phyloP scores from a whole-genome alignment of 2,888 invertebrate genomes.

The Scelioninae gen. 2 region DNA sequence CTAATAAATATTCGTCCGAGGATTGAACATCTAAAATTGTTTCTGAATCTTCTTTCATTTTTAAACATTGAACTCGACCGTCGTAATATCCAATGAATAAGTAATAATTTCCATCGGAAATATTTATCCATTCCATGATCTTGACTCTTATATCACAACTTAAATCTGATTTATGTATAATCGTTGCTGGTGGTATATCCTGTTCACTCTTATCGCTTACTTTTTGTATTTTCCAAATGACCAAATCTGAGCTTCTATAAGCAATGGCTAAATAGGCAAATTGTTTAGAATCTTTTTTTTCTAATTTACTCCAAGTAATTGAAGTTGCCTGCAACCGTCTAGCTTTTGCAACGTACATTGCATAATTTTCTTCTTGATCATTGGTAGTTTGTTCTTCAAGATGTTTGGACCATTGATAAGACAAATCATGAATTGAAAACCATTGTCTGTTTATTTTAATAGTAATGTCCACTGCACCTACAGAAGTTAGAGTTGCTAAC shows the following conservation, averaged over 20 bases:
- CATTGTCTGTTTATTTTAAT: conserved; percentile 66
- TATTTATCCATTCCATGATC: conserved; percentile 65
- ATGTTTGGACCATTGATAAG: conserved; percentile 59
- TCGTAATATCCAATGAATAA: conserved; percentile 68
- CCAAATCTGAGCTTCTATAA: conserved; percentile 68
- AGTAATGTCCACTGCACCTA: conserved; percentile 68
- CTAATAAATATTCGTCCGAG: conserved; percentile 34
- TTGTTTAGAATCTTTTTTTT: conserved; percentile 28
- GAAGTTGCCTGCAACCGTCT: conserved; percentile 66
- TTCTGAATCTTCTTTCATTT: conserved; percentile 53
- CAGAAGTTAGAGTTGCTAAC: conserved; percentile 67
- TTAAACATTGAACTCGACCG: conserved; percentile 67
- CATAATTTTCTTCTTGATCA: conserved; percentile 4
- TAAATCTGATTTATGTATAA: conserved; percentile 60
- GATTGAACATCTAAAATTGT: conserved; percentile 28
- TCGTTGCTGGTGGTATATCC: conserved; percentile 48
- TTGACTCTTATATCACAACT: conserved; percentile 62
- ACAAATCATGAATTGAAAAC: conserved; percentile 67
- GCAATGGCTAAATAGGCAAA: conserved; percentile 69
- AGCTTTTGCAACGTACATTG: conserved; percentile 55
- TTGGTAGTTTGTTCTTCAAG: conserved; percentile 58
- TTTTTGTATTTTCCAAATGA: conserved; percentile 66
- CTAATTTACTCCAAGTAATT: conserved; percentile 69
- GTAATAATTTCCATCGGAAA: conserved; percentile 59
- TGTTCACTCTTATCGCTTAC: conserved; percentile 52